phyloP scores from a whole-genome alignment of 2,888 invertebrate genomes.

The Maniola hyperantus region DNA sequence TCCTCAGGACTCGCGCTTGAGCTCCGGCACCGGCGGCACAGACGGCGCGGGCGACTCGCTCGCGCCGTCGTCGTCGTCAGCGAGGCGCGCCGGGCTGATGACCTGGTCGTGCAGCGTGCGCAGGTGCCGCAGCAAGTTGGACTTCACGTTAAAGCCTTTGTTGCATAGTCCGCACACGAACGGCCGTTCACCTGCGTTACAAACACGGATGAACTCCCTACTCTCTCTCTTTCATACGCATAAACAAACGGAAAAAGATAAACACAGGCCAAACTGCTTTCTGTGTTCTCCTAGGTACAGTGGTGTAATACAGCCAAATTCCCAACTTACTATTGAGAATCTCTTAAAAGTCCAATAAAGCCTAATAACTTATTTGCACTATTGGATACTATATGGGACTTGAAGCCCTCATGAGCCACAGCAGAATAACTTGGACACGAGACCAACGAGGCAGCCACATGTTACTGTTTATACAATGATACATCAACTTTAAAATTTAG shows the following conservation, averaged over 20 bases:
- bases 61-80: conserved; percentile 47
- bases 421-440: too few species aligned
- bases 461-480: not conserved
- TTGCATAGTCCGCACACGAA: conserved; percentile 89
- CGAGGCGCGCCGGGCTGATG: conserved; percentile 58
- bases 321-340: too few species aligned
- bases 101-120: conserved; percentile 89
- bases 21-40: conserved; percentile 48
- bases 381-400: too few species aligned
- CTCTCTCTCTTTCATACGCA: too few species aligned
- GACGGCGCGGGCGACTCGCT: conserved; percentile 33
- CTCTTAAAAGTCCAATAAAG: too few species aligned
- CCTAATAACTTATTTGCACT: too few species aligned
- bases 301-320: too few species aligned
- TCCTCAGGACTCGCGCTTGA: conserved; percentile 72
- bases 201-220: not conserved
- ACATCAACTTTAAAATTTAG: not conserved
- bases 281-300: too few species aligned
- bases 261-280: too few species aligned
- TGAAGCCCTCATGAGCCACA: too few species aligned
- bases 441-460: too few species aligned
- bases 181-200: conserved; percentile 84
- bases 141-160: conserved; percentile 91
- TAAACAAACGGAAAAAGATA: too few species aligned
- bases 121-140: conserved; percentile 87